Percentiles rank a stretch among this genome's conserved stretches.
Conservation (phyloP, 2,113 vertebrate genomes). For the Chaetodon trifascialis region DNA sequence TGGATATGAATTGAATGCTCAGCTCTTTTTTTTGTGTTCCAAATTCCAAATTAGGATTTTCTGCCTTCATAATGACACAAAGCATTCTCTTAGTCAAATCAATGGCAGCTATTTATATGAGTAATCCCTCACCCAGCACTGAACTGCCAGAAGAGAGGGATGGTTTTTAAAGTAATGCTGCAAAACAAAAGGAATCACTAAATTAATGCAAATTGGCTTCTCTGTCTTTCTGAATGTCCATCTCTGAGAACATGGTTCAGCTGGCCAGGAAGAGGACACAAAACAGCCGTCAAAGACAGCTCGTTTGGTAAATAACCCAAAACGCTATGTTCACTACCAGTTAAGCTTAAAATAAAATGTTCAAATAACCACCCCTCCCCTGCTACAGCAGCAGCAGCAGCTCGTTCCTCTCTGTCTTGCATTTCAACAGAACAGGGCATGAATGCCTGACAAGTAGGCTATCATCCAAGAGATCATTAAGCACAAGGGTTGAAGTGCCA, state of each 20-base stretch:
- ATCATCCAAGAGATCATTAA: slow-evolving; percentile 90
- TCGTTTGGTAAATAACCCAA: slow-evolving; percentile 73
- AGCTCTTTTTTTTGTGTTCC: slow-evolving; percentile 80
- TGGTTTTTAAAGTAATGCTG: slow-evolving; percentile 81
- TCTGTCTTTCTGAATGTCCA: slow-evolving; percentile 67
- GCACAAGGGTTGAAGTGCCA: slow-evolving; percentile 88
- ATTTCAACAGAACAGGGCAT: slow-evolving; percentile 80
- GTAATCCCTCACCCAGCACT: slow-evolving; percentile 82
- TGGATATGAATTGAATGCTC: slow-evolving; percentile 82
- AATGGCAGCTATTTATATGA: slow-evolving; percentile 87
- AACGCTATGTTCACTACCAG: slow-evolving; percentile 62
- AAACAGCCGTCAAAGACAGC: slow-evolving; percentile 57
- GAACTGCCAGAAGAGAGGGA: slow-evolving; percentile 80
- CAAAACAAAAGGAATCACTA: slow-evolving; percentile 73
- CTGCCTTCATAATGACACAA: slow-evolving; percentile 85
- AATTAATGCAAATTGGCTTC: slow-evolving; percentile 78
- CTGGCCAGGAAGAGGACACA: slow-evolving; percentile 25
- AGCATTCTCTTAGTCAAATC: slow-evolving; percentile 85
- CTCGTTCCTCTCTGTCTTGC: slow-evolving; percentile 72
- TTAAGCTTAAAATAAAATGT: slow-evolving; percentile 71
- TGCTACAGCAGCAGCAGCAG: slow-evolving; percentile 17
- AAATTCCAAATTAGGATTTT: slow-evolving; percentile 89
- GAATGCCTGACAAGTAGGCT: slow-evolving; percentile 86
- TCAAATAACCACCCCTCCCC: slow-evolving; percentile 63
- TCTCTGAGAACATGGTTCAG: slow-evolving; percentile 60